These are phyloP conservation scores for Galendromus occidentalis DNA, from an alignment of 1,140 invertebrate species.

Conservation along the genomic window DNA sequence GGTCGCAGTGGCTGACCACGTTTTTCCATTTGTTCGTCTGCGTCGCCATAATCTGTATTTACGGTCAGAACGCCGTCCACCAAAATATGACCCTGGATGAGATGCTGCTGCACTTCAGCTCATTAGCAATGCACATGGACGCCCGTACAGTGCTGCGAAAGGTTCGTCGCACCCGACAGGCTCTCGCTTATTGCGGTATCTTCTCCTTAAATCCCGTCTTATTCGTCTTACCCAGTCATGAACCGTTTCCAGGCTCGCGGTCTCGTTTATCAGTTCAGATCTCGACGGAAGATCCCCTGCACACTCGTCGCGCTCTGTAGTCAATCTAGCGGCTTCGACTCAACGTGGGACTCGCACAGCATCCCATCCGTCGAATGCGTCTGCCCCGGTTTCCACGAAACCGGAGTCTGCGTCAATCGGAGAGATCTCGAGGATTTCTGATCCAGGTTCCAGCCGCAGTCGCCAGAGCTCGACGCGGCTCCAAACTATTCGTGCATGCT, in stretches of 20 bases:
- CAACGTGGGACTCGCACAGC: not conserved
- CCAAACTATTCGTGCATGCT: not conserved
- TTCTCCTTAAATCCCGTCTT: not conserved
- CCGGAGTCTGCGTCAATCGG: not conserved
- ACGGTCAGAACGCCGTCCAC: constrained; percentile 64
- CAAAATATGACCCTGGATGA: constrained; percentile 74
- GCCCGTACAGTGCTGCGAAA: constrained; percentile 68
- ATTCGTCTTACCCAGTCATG: not conserved
- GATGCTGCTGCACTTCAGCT: constrained; percentile 81
- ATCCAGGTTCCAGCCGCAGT: constrained; percentile 1
- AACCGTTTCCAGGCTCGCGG: constrained; percentile 45
- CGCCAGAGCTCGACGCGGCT: not conserved
- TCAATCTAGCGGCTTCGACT: not conserved
- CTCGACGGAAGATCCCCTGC: constrained; percentile 61
- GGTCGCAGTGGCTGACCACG: constrained; percentile 77
- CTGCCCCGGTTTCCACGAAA: not conserved
- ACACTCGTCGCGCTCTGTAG: constrained; percentile 35
- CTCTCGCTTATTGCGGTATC: not conserved
- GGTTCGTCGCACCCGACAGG: constrained; percentile 24
- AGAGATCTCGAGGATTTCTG: not conserved
- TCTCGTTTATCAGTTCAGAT: constrained; percentile 65
- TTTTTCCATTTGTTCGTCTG: constrained; percentile 81
- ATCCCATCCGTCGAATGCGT: not conserved
- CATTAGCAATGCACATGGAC: constrained; percentile 87
- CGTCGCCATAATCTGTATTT: constrained; percentile 69